A percentile compares a stretch with the other conserved stretches of the same genome.
These are phyloP conservation scores for Hippocampus mohnikei DNA, from an alignment of 2,113 vertebrate species.

Conservation along the genomic window DNA sequence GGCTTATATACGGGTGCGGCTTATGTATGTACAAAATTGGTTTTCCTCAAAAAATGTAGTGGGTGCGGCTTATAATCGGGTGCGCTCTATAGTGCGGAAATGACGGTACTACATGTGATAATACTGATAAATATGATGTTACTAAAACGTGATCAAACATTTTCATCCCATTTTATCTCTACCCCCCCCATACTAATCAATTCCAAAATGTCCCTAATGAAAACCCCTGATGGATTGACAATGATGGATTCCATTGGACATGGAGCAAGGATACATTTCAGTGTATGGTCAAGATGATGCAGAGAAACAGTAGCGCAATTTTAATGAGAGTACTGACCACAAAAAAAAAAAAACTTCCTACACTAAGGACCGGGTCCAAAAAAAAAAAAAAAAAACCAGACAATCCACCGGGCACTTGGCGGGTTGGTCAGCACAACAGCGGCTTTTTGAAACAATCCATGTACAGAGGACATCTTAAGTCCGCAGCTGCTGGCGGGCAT, in stretches of 20 bases:
- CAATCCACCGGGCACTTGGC: conserved; percentile 13
- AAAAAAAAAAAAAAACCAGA: no score
- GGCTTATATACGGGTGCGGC: no score
- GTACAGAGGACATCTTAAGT: conserved; percentile 43
- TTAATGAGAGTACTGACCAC: no score
- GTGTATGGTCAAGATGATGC: background rate
- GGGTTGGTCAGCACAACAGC: conserved; percentile 16
- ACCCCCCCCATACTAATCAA: background rate
- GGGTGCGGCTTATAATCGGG: no score
- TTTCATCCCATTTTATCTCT: no score
- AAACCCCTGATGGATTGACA: no score
- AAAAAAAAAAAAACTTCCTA: background rate
- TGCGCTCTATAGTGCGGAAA: no score
- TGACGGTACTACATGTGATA: no score
- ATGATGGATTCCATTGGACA: background rate
- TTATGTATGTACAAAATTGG: no score
- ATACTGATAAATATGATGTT: no score
- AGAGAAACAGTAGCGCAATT: background rate
- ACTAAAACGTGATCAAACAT: no score
- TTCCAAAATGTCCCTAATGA: background rate
- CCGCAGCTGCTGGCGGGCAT: conserved; percentile 59
- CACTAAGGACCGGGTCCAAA: background rate
- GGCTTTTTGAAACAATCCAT: conserved; percentile 15
- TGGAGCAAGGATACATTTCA: background rate
- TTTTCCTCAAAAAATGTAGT: no score